phyloP scores from a whole-genome alignment of 2,113 vertebrate species.

The Periophthalmodon schlosseri region DNA sequence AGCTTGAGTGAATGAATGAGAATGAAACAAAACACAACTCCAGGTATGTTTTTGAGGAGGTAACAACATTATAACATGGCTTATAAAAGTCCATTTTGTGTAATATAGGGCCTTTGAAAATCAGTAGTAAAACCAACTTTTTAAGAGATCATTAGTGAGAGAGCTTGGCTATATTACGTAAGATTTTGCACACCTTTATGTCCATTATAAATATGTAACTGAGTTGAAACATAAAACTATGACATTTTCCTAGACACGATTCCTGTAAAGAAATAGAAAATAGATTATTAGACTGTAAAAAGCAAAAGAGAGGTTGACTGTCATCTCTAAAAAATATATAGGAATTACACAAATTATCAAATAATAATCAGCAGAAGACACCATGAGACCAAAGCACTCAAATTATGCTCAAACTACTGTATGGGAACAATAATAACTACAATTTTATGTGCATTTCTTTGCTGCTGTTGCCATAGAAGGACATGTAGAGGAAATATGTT shows the following conservation, averaged over 20 bases:
- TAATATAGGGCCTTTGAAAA: neutral
- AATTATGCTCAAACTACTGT: neutral
- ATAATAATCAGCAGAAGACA: neutral
- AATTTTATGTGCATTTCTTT: conserved; percentile 33
- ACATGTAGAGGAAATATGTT: conserved; percentile 61
- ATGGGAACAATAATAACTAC: neutral
- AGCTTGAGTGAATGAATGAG: too few species aligned
- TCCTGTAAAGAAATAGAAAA: neutral
- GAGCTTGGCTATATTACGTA: too few species aligned
- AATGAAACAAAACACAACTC: too few species aligned
- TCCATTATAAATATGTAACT: too few species aligned
- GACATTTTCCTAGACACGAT: neutral
- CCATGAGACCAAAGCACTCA: neutral
- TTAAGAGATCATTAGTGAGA: too few species aligned
- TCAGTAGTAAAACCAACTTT: neutral
- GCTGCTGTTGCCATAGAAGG: conserved; percentile 58
- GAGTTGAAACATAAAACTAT: too few species aligned
- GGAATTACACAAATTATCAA: neutral
- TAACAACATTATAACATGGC: too few species aligned
- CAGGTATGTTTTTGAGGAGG: too few species aligned
- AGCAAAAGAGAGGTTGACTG: too few species aligned
- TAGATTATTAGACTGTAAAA: neutral
- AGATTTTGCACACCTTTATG: too few species aligned
- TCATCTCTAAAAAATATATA: neutral
- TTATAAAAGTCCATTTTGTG: too few species aligned